These are phyloP conservation scores for Drosophila demipolita DNA, from an alignment of 2,888 invertebrate genomes.

Conservation along the genomic window DNA sequence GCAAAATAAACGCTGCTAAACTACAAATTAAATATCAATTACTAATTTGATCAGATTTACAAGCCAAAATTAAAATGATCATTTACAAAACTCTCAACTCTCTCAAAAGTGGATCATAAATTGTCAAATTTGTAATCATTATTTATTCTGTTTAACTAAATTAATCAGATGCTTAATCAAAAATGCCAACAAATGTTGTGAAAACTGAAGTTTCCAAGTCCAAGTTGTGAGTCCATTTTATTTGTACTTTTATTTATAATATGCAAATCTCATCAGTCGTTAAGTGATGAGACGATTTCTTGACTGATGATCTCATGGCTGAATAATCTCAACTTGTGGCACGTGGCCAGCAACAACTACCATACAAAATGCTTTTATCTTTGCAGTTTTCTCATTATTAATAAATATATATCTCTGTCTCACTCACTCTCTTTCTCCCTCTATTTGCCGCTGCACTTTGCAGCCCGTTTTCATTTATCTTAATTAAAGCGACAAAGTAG, in stretches of 20 bases:
- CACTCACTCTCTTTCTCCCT: not conserved
- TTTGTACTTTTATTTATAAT: conserved; percentile 1
- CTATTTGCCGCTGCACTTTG: conserved; percentile 30
- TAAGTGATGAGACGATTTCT: conserved; percentile 4
- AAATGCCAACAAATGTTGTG: not conserved
- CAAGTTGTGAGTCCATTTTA: not conserved
- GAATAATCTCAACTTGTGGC: conserved; percentile 33
- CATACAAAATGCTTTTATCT: conserved; percentile 13
- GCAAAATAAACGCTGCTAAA: too few species aligned
- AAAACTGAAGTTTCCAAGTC: not conserved
- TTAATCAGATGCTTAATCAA: not conserved
- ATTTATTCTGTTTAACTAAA: not conserved
- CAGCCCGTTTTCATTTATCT: conserved; percentile 42
- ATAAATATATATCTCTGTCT: conserved; percentile 26
- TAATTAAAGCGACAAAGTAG: conserved; percentile 32
- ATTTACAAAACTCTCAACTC: not conserved
- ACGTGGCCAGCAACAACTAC: conserved; percentile 39
- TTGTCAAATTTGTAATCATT: too few species aligned
- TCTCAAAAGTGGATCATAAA: too few species aligned
- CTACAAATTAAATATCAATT: too few species aligned
- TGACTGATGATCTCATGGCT: conserved; percentile 43
- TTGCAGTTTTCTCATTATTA: conserved; percentile 36
- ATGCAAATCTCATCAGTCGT: conserved; percentile 38
- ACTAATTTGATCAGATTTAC: not conserved
- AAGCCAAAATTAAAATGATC: not conserved